Base-by-base conservation (phyloP, 2,888 invertebrate species). In the Drosophila acutilabella region DNA sequence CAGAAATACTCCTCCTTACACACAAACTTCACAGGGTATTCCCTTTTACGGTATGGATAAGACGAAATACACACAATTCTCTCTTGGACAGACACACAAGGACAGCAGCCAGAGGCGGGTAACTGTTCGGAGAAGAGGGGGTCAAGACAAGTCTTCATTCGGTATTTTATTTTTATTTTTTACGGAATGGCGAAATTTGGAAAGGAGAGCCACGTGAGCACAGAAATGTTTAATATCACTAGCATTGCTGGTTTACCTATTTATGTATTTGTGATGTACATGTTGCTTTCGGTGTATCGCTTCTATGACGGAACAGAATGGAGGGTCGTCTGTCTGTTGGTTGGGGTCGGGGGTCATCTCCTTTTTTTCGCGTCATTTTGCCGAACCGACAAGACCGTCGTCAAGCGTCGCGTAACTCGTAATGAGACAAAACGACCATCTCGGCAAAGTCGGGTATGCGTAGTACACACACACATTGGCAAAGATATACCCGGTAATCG, bases 61-160 rank as follows among this genome's bases (percentile, higher is more conserved):
- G 80, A 71, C 66, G 71, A 80, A 50, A 66, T 26, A 52, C 50
- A 64, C 70, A 64, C 44, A 60, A 74, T 44, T 41, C 56, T 48
- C 44, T 10, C 50, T 33, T 67, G 56, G 52, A 23, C 23, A 23
- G 23, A 23, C 23, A 23, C 33, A 41, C 59, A 71, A 71, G 70
- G 70, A 70, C 57, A 56, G 62, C 51, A 56, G 51, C 53, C 54
- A 58, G 64, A 54, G 57, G 56, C 57, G n/a, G 51, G 41, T 30
- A 51, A 40, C 40, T 54, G 64, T 54, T 47, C 54, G 10, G 30
- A 30, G 13, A 44, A 56, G 44, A 36, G 61, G 64, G 71, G 84
- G 81, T 90, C 90, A 88, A 88, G 91, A 88, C 74, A 78, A 91
- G 89, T 90, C 89, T 88, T 71, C 72, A 33, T 7, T 67, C 51